These are phyloP conservation scores for Marmota monax DNA, from an alignment of 2,113 vertebrate genomes.

Conservation along the genomic window DNA sequence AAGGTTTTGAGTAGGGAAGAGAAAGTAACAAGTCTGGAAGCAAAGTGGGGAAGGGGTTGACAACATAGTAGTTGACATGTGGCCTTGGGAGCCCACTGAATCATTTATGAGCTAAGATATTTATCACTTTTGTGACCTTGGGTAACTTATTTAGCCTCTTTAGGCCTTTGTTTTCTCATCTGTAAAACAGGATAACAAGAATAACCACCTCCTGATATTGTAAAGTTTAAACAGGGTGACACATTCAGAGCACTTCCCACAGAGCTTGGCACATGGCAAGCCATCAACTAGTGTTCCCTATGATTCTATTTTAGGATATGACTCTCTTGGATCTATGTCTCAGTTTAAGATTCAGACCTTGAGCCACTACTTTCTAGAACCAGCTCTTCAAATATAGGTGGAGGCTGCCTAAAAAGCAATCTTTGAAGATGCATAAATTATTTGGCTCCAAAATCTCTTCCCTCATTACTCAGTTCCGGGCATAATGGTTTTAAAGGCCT, in stretches of 20 bases:
- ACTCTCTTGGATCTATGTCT: neutral
- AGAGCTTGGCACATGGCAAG: neutral
- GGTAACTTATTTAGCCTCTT: neutral
- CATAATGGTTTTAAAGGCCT: neutral
- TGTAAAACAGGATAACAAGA: neutral
- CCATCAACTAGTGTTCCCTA: neutral
- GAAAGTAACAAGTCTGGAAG: neutral
- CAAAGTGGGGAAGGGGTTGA: neutral
- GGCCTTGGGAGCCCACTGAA: neutral
- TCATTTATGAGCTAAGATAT: neutral
- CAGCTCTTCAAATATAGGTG: neutral
- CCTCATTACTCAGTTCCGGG: neutral
- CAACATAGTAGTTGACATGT: neutral
- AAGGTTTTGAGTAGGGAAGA: conserved; percentile 9
- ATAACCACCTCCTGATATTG: neutral
- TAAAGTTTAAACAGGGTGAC: neutral
- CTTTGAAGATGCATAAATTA: neutral
- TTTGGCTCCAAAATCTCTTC: neutral
- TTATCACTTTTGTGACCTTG: neutral
- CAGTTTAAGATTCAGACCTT: neutral
- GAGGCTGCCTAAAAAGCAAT: neutral
- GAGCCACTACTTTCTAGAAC: neutral
- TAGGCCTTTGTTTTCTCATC: neutral
- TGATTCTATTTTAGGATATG: neutral
- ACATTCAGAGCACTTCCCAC: neutral